Evolutionary conservation across 1,140 invertebrate genomes (phyloP).

Genomic region (Drosophila ananassae): DNA sequence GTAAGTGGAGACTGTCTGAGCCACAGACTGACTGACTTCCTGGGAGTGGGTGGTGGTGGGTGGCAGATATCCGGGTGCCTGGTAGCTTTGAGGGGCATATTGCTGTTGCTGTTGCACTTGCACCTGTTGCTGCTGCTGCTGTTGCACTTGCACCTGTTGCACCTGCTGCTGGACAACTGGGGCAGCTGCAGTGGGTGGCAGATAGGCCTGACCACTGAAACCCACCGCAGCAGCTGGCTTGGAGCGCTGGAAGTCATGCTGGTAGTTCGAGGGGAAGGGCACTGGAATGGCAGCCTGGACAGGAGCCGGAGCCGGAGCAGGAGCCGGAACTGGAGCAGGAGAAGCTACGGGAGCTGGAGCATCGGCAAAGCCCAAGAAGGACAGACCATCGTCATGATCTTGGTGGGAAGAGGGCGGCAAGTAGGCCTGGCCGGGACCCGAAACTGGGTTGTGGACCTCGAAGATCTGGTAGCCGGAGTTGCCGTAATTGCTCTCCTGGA

Average conservation of each 20-base stretch:
- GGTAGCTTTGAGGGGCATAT: conserved; percentile 22
- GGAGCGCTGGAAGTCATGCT: conserved; percentile 64
- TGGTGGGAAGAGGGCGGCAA: conserved; percentile 42
- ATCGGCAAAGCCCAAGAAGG: conserved; percentile 62
- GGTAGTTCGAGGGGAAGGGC: conserved; percentile 73
- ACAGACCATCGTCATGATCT: conserved; percentile 49
- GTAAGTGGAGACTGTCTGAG: conserved; percentile 33
- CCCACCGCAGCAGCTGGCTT: conserved; percentile 10
- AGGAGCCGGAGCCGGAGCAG: background rate
- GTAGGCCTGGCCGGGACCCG: conserved; percentile 45
- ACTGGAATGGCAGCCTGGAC: conserved; percentile 34
- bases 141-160: conserved; percentile 8
- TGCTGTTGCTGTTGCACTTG: conserved; percentile 15
- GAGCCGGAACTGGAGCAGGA: background rate
- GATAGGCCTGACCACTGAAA: conserved; percentile 35
- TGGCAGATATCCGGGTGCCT: conserved; percentile 33
- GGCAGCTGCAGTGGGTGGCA: conserved; percentile 47
- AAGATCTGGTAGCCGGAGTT: conserved; percentile 75
- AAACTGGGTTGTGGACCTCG: conserved; percentile 76
- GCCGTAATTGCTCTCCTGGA: conserved; percentile 68
- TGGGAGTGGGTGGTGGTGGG: conserved; percentile 6
- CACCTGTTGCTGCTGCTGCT: conserved; percentile 4
- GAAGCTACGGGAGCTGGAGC: conserved; percentile 16
- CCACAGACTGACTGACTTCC: conserved; percentile 23
- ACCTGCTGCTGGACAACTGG: conserved; percentile 21